Evolutionary conservation across 2,797 vertebrate species (phyloP).

Genomic region (Lateolabrax maculatus): DNA sequence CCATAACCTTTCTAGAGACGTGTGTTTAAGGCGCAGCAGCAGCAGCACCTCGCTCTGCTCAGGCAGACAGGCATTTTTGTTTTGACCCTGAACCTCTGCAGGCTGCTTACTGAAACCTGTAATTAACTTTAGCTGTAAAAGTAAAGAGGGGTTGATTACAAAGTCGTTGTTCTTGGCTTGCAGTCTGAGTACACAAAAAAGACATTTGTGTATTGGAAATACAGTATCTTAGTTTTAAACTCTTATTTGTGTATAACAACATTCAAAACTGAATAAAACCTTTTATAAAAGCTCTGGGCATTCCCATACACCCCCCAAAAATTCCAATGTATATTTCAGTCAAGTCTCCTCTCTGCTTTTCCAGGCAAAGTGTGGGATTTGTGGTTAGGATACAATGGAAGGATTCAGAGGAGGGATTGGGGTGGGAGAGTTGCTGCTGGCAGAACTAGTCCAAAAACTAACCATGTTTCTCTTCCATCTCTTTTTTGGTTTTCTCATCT

Average conservation of each 20-base stretch:
- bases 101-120: conserved; percentile 73
- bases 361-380: conserved; percentile 79
- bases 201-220: not conserved
- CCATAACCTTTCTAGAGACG: conserved; percentile 21
- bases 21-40: conserved; percentile 26
- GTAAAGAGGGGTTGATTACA: conserved; percentile 73
- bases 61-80: conserved; percentile 64
- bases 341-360: conserved; percentile 73
- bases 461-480: conserved; percentile 68
- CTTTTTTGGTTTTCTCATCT: conserved; percentile 62
- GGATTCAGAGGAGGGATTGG: conserved; percentile 73
- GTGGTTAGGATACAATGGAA: conserved; percentile 78
- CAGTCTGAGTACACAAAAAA: conserved; percentile 8
- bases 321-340: conserved; percentile 79
- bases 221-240: conserved; percentile 6
- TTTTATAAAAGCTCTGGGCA: conserved; percentile 49
- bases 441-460: conserved; percentile 46
- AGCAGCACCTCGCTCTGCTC: conserved; percentile 39
- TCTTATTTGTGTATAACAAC: conserved; percentile 39
- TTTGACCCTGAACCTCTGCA: conserved; percentile 75
- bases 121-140: conserved; percentile 78
- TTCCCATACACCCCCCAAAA: conserved; percentile 61
- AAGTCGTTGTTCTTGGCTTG: conserved; percentile 53
- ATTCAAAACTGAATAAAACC: conserved; percentile 31
- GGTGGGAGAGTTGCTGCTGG: conserved; percentile 65